phyloP scores from a whole-genome alignment of 2,888 invertebrate genomes.

The Lepidochrysops patricia region DNA sequence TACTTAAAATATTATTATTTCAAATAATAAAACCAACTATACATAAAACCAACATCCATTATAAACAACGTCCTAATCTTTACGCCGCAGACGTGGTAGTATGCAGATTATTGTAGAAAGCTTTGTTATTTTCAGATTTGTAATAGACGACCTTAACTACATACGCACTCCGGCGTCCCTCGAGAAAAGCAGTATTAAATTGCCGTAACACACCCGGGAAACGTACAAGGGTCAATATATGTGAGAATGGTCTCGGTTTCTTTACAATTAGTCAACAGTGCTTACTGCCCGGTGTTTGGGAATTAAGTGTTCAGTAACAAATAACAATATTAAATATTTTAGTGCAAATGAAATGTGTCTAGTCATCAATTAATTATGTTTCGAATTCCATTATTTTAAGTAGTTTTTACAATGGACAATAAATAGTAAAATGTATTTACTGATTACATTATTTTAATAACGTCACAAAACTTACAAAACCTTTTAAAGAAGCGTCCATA shows the following conservation, averaged over 20 bases:
- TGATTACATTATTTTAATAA: neutral
- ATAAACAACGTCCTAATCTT: too few species aligned
- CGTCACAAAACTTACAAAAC: neutral
- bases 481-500: too few species aligned
- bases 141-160: slow-evolving; percentile 78
- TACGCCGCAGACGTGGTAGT: too few species aligned
- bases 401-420: neutral
- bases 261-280: neutral
- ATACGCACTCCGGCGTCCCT: slow-evolving; percentile 31
- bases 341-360: neutral
- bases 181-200: slow-evolving; percentile 37
- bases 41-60: too few species aligned
- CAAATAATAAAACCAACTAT: too few species aligned
- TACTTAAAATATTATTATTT: too few species aligned
- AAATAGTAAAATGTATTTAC: neutral
- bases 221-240: neutral
- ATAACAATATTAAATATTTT: too few species aligned
- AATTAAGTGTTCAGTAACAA: too few species aligned
- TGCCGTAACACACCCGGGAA: slow-evolving; percentile 25
- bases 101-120: too few species aligned
- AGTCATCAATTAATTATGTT: neutral
- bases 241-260: neutral
- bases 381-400: neutral
- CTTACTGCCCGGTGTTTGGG: neutral
- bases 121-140: slow-evolving; percentile 71